These are phyloP conservation scores for Acrocephalus arundinaceus DNA, from an alignment of 2,113 vertebrate species.

Conservation along the genomic window DNA sequence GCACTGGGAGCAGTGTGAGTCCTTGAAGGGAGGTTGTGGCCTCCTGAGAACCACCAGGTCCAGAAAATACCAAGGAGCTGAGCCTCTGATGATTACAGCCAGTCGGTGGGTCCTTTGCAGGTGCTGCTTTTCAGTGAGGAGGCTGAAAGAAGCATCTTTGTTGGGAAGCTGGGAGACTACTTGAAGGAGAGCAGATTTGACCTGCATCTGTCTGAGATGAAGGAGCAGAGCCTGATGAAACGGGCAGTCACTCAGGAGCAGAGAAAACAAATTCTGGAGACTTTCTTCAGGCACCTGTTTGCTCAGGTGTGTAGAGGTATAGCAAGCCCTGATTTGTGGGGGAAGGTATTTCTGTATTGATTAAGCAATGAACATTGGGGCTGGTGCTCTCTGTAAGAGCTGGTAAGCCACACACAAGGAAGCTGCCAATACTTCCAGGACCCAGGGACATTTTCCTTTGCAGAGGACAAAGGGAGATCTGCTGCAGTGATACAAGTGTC, in stretches of 20 bases:
- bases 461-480: neutral
- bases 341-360: neutral
- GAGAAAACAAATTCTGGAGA: conserved; percentile 88
- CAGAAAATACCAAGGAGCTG: neutral
- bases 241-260: conserved; percentile 87
- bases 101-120: conserved; percentile 50
- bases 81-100: neutral
- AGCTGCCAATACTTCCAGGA: neutral
- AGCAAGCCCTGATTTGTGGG: neutral
- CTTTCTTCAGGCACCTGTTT: conserved; percentile 93
- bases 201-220: conserved; percentile 73
- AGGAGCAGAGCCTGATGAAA: conserved; percentile 81
- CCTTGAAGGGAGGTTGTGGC: neutral
- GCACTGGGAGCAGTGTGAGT: neutral
- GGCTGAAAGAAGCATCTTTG: conserved; percentile 78
- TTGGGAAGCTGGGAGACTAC: conserved; percentile 66
- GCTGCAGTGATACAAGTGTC: neutral
- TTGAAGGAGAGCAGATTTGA: conserved; percentile 32
- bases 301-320: conserved; percentile 78
- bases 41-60: neutral
- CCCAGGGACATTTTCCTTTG: neutral
- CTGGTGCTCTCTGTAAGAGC: neutral
- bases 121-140: conserved; percentile 86
- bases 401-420: neutral
- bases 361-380: neutral